Conservation (phyloP, 2,797 vertebrate genomes). For the Macroramphosus scolopax region DNA sequence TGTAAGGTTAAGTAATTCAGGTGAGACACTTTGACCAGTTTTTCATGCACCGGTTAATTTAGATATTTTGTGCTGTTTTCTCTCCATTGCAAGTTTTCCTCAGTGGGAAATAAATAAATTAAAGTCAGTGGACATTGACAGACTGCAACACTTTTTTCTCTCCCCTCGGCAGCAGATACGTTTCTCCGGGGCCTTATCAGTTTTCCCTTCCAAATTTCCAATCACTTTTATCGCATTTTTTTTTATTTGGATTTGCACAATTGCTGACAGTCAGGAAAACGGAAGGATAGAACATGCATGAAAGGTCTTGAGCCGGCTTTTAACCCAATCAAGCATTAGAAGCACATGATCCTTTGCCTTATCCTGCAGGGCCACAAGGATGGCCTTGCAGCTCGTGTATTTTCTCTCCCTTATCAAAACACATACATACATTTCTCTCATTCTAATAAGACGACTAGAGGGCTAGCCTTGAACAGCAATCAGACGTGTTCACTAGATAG, state of each 20-base stretch:
- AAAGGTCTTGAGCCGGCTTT: constrained; percentile 51
- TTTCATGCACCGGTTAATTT: too few relatives aligned
- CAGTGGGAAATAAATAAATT: too few relatives aligned
- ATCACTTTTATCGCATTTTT: constrained; percentile 16
- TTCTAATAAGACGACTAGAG: constrained; percentile 48
- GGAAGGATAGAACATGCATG: constrained; percentile 20
- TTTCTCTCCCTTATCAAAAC: constrained; percentile 58
- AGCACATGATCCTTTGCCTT: constrained; percentile 37
- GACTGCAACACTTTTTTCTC: background rate
- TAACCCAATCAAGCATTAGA: constrained; percentile 44
- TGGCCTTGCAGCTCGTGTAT: constrained; percentile 47
- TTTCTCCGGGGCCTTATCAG: constrained; percentile 8
- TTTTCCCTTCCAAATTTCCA: constrained; percentile 19
- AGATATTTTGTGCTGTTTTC: too few relatives aligned
- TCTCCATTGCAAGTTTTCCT: too few relatives aligned
- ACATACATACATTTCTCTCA: constrained; percentile 57
- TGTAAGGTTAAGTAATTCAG: background rate
- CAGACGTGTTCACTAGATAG: constrained; percentile 43
- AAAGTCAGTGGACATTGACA: too few relatives aligned
- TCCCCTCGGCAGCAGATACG: background rate
- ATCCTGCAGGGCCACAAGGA: constrained; percentile 49
- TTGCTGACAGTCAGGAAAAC: constrained; percentile 12
- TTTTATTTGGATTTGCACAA: constrained; percentile 34
- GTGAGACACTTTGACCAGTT: too few relatives aligned
- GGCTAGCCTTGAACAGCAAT: constrained; percentile 67